phyloP scores from a whole-genome alignment of 2,113 vertebrate species.

The Enhydra lutris region DNA sequence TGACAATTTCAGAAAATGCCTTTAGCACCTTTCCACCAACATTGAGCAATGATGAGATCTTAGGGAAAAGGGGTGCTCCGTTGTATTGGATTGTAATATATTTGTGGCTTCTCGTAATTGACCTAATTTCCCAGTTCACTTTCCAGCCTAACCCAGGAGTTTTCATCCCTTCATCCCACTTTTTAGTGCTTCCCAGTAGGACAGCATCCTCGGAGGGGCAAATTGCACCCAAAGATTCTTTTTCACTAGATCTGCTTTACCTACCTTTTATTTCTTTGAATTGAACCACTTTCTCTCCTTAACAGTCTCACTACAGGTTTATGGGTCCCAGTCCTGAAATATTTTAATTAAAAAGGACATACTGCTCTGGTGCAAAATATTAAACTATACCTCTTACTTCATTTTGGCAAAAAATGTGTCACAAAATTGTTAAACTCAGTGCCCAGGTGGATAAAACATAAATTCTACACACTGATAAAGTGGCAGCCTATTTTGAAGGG shows the following conservation, averaged over 20 bases:
- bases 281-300: background rate
- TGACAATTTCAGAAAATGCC: background rate
- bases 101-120: background rate
- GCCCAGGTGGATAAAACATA: background rate
- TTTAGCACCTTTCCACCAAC: background rate
- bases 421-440: background rate
- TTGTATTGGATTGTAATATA: background rate
- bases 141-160: background rate
- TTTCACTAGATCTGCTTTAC: background rate
- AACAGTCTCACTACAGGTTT: rapidly evolving
- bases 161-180: background rate
- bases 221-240: background rate
- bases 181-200: background rate
- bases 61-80: too few species aligned
- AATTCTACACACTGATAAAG: background rate
- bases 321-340: background rate
- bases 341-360: background rate
- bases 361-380: background rate
- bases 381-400: background rate
- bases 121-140: background rate
- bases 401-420: background rate
- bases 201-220: too few species aligned
- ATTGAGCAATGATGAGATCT: background rate
- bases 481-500: background rate
- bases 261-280: background rate